Percentiles rank a stretch among this genome's conserved stretches.
These are phyloP conservation scores for Polyommatus iphigenia DNA, from an alignment of 2,888 invertebrate genomes.

Conservation along the genomic window DNA sequence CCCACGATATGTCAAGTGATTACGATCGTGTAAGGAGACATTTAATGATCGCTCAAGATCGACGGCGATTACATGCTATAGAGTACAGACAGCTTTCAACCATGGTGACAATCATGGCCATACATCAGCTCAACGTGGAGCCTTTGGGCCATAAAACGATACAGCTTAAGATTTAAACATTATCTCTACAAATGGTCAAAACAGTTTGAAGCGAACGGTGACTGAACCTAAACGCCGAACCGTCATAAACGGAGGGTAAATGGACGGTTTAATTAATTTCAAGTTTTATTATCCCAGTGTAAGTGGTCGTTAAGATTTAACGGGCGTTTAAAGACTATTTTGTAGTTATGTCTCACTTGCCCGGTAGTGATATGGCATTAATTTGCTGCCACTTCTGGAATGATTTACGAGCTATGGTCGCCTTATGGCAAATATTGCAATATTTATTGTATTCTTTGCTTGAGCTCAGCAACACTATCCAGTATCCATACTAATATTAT, in stretches of 20 bases:
- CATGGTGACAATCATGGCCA: no score
- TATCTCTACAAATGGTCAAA: not conserved
- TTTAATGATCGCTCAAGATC: no score
- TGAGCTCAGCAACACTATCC: no score
- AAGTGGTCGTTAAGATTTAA: not conserved
- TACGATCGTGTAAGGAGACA: no score
- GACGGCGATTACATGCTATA: no score
- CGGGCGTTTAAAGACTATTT: slow-evolving; percentile 7
- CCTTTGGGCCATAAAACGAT: not conserved
- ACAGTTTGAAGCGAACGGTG: not conserved
- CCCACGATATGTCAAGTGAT: no score
- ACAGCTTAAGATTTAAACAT: not conserved
- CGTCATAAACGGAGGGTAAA: slow-evolving; percentile 11
- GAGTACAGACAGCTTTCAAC: no score
- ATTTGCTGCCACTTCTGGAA: not conserved
- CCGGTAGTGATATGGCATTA: not conserved
- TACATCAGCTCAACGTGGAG: no score
- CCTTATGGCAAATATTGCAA: no score
- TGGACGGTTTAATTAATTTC: slow-evolving; percentile 21
- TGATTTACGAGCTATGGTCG: no score
- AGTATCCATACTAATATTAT: no score
- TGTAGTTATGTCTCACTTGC: not conserved
- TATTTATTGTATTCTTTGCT: no score
- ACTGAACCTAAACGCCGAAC: not conserved
- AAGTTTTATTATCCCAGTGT: slow-evolving; percentile 6